phyloP scores from a whole-genome alignment of 92 coral and sea anemone genomes.

The Porites lobata region DNA sequence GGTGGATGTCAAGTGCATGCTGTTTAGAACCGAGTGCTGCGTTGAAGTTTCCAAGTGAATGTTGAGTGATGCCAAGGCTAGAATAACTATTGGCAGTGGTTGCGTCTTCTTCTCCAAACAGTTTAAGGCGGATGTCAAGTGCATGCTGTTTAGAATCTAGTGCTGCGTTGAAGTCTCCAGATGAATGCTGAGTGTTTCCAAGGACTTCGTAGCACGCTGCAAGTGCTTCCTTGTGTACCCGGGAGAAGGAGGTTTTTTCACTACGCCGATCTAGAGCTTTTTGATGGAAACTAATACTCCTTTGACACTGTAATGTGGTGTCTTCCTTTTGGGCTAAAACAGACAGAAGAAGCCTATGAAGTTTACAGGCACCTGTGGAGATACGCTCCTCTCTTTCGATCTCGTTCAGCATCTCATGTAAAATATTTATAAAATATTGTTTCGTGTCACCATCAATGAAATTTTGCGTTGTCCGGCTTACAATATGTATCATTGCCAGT shows the following conservation, averaged over 20 bases:
- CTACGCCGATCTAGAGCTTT: neutral
- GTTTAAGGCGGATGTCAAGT: too few relatives aligned
- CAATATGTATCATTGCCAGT: neutral
- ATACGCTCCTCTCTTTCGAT: too few relatives aligned
- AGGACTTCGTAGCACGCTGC: neutral
- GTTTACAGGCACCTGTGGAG: neutral
- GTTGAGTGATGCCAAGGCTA: too few relatives aligned
- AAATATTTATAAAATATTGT: neutral
- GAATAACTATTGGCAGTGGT: too few relatives aligned
- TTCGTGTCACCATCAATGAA: neutral
- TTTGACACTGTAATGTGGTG: neutral
- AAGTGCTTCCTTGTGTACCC: neutral
- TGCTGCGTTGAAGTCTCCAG: neutral
- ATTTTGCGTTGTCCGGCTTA: neutral
- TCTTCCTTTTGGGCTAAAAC: neutral
- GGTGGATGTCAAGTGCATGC: too few relatives aligned
- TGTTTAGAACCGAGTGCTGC: too few relatives aligned
- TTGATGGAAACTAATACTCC: neutral
- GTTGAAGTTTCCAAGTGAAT: too few relatives aligned
- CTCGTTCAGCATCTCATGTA: too few relatives aligned
- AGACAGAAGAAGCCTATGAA: neutral
- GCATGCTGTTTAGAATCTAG: neutral
- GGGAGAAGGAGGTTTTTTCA: neutral
- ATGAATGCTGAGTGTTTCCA: neutral
- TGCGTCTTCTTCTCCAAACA: too few relatives aligned